A percentile compares a stretch with the other conserved stretches of the same genome.
phyloP scores from a whole-genome alignment of 2,797 vertebrate genomes.

The Semaprochilodus insignis region DNA sequence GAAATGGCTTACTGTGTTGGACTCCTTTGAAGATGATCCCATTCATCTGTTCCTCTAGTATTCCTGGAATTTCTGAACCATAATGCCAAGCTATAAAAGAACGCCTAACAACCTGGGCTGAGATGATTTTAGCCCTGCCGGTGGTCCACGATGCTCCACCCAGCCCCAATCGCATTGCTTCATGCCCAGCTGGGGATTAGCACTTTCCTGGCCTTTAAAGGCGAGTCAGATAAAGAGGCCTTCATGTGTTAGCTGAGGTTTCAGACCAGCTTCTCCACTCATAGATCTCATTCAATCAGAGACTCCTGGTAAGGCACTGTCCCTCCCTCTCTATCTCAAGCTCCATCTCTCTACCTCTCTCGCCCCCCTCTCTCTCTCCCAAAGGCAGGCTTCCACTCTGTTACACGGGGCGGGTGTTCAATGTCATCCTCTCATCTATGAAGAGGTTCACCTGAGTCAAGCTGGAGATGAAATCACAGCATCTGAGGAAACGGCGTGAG shows the following conservation, averaged over 20 bases:
- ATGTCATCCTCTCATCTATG: conserved; percentile 40
- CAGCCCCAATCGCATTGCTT: background rate
- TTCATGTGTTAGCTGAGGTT: conserved; percentile 17
- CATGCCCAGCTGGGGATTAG: conserved; percentile 16
- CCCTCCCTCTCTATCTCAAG: background rate
- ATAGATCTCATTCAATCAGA: background rate
- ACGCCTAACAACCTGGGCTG: background rate
- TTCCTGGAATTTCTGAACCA: conserved; percentile 1
- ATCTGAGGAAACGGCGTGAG: conserved; percentile 11
- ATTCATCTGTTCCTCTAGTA: background rate
- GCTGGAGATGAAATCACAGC: conserved; percentile 45
- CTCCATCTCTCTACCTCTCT: conserved; percentile 7
- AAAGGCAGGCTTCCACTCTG: conserved; percentile 28
- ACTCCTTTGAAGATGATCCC: background rate
- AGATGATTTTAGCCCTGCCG: background rate
- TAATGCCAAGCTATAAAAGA: background rate
- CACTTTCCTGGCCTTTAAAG: conserved; percentile 38
- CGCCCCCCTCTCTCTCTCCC: background rate
- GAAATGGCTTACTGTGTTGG: background rate
- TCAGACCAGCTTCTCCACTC: background rate
- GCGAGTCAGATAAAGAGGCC: conserved; percentile 25
- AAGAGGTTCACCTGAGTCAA: conserved; percentile 34
- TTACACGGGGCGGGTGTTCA: conserved; percentile 10
- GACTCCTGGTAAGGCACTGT: background rate
- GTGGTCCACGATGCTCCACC: background rate